Percentiles rank a stretch among this genome's conserved stretches.
Evolutionary conservation across 2,888 invertebrate species (phyloP).

Genomic region (Chloromyia formosa): DNA sequence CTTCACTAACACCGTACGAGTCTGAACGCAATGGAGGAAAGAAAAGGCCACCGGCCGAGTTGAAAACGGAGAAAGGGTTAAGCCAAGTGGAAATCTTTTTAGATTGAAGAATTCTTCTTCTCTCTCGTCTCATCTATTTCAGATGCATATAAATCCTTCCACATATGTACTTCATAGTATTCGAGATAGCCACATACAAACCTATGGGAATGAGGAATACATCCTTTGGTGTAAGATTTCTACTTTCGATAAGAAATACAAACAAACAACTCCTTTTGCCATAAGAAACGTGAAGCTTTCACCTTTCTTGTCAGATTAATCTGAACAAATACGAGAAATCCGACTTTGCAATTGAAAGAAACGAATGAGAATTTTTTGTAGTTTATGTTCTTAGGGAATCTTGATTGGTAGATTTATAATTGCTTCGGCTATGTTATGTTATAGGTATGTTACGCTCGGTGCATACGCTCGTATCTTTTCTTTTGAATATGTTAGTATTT

Average conservation of each 20-base stretch:
- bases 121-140: neutral
- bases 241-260: conserved; percentile 45
- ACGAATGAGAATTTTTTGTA: no score
- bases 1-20: no score
- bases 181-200: neutral
- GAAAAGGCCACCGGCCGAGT: conserved; percentile 22
- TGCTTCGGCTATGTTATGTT: neutral
- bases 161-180: neutral
- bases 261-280: conserved; percentile 38
- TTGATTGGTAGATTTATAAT: neutral
- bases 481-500: no score
- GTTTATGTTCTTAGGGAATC: neutral
- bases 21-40: no score
- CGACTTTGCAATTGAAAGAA: conserved; percentile 6
- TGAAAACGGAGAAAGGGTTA: conserved; percentile 30
- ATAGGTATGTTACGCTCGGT: no score
- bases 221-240: conserved; percentile 47
- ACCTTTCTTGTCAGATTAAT: conserved; percentile 28
- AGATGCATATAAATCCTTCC: no score
- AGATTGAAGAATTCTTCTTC: conserved; percentile 16
- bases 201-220: conserved; percentile 22
- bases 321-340: conserved; percentile 20
- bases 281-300: conserved; percentile 28
- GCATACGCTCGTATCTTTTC: no score
- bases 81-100: conserved; percentile 23